phyloP scores from a whole-genome alignment of 2,888 invertebrate species.

The Lepidocyrtinus sp. region DNA sequence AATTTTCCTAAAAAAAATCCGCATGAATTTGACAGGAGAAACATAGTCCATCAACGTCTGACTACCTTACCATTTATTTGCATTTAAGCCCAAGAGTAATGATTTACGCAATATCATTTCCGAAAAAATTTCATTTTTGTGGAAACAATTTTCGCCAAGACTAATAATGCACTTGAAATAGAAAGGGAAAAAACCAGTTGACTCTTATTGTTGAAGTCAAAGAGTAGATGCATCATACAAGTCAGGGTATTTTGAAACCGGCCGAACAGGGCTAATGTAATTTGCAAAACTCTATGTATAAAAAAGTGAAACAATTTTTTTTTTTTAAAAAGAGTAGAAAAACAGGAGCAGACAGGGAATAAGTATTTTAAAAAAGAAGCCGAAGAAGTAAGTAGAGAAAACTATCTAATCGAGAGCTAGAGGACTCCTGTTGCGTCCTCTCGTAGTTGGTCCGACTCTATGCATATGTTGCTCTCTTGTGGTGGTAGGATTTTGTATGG shows the following conservation, averaged over 20 bases:
- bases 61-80: neutral
- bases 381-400: conserved; percentile 15
- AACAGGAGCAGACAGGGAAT: neutral
- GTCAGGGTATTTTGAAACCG: conserved; percentile 52
- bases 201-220: too few species aligned
- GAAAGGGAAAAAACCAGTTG: neutral
- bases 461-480: conserved; percentile 25
- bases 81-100: neutral
- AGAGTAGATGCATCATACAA: too few species aligned
- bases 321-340: conserved; percentile 3
- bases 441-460: too few species aligned
- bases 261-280: conserved; percentile 53
- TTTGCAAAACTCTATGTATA: conserved; percentile 38
- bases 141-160: too few species aligned
- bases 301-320: conserved; percentile 17
- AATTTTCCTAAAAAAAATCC: conserved; percentile 26
- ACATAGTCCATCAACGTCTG: neutral
- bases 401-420: conserved; percentile 28
- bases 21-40: conserved; percentile 46
- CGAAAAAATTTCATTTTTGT: too few species aligned
- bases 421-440: conserved; percentile 58
- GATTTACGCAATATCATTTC: neutral
- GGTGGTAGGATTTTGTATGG: neutral
- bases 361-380: conserved; percentile 17
- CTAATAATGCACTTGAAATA: neutral